A percentile compares a stretch with the other conserved stretches of the same genome.
Evolutionary conservation across 2,113 vertebrate genomes (phyloP).

Genomic region (Malurus elegans): DNA sequence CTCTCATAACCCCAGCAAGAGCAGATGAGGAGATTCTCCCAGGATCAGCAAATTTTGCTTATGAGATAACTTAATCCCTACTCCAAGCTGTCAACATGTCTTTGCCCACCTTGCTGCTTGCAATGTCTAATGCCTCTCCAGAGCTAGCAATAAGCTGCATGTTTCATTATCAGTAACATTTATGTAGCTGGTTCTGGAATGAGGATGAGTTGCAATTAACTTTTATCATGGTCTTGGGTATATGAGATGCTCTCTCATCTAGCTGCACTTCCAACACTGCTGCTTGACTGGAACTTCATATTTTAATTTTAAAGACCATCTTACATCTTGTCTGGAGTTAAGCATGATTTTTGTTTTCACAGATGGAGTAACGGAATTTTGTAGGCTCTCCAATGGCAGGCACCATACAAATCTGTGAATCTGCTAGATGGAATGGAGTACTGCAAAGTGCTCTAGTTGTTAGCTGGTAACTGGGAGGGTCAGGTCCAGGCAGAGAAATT

Average conservation of each 20-base stretch:
- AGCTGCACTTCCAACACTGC: not conserved
- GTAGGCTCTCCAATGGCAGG: not conserved
- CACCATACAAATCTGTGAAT: not conserved
- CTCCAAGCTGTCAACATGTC: not conserved
- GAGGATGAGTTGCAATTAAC: not conserved
- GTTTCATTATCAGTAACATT: not conserved
- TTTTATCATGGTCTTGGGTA: not conserved
- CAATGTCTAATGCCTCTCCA: not conserved
- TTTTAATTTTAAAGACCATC: not conserved
- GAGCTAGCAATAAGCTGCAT: not conserved
- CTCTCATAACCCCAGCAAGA: not conserved
- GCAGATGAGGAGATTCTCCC: not conserved
- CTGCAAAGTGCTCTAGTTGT: not conserved
- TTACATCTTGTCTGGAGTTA: not conserved
- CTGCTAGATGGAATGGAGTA: not conserved
- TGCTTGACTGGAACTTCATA: not conserved
- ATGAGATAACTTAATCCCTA: not conserved
- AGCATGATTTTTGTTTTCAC: not conserved
- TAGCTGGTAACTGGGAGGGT: not conserved
- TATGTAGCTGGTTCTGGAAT: not conserved
- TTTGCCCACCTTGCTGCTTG: not conserved
- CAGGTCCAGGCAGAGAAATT: not conserved
- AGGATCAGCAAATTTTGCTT: not conserved
- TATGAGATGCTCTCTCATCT: not conserved
- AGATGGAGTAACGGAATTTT: not conserved